Conservation (phyloP, 2,888 invertebrate species). For the Coremacera marginata region DNA sequence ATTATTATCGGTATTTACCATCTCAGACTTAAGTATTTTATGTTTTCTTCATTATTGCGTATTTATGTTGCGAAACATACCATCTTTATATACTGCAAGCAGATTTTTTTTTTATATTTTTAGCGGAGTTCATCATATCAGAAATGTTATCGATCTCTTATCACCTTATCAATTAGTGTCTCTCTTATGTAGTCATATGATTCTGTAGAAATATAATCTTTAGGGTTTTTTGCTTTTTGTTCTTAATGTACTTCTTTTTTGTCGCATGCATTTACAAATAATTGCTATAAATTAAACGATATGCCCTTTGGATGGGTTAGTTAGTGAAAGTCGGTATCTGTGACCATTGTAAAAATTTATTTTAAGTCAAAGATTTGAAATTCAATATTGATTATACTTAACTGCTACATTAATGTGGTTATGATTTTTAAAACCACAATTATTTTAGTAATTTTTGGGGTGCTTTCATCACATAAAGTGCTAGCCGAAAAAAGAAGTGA, state of each 20-base stretch:
- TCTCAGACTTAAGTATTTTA: neutral
- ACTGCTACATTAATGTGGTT: neutral
- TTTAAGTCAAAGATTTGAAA: neutral
- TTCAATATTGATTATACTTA: neutral
- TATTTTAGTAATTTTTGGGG: neutral
- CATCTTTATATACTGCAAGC: neutral
- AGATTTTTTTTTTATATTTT: neutral
- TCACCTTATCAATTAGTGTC: neutral
- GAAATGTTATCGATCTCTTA: constrained; percentile 19
- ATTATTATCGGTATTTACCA: neutral
- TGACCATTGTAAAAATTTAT: neutral
- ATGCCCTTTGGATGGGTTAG: neutral
- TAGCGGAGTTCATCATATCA: neutral
- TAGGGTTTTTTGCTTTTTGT: neutral
- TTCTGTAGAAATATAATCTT: neutral
- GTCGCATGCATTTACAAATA: neutral
- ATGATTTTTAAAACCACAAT: neutral
- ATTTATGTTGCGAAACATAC: neutral
- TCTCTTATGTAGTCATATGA: neutral
- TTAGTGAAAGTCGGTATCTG: neutral
- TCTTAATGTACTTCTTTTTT: neutral
- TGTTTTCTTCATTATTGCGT: neutral
- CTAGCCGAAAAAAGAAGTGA: constrained; percentile 44
- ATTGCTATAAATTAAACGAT: neutral
- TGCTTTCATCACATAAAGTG: constrained; percentile 13